Base-by-base conservation (phyloP, 1,140 invertebrate genomes). In the Neodiprion virginianus region DNA sequence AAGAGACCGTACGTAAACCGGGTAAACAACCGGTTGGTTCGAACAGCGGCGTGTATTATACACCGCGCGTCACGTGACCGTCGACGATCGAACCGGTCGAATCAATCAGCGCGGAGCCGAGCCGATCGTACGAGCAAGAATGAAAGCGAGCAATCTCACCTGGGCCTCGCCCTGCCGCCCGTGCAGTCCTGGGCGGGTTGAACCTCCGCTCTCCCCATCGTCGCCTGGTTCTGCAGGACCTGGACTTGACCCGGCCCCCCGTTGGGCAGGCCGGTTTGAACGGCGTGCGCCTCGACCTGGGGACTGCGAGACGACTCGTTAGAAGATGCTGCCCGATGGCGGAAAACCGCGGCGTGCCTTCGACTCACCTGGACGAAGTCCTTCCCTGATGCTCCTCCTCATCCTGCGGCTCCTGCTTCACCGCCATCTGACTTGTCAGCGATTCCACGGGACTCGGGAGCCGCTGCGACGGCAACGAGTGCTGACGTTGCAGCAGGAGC, bases 321-420 rank as follows among this genome's bases (percentile, higher is more conserved):
- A 61, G 53, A 61, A 61, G 53, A 61, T 8, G 53, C 4, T 61
- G 53, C 11, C 8, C 11, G n/a, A 61, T 17, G 53, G 11, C 53
- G 53, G 5, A 61, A 61, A 61, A 61, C 11, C n/a, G 53, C 53
- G n/a, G 53, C 4, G 53, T 5, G 53, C 28, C 53, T 17, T 61
- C 53, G 53, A 17, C 77, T 83, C 75, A 84, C 83, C 82, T 84
- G 67, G 80, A 71, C 61, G 80, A 79, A 53, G 74, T 80, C 74
- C 75, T 74, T 67, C 81, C 80, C 50, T 81, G 81, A 71, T 77
- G 78, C 53, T 86, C 85, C 72, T 88, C 86, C 75, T 87, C 80
- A 75, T 88, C 87, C 73, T 85, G 85, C 1, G 86, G 87, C 77
- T 89, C 87, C 74, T 88, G 87, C 76, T 89, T 89, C 11, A 89